Base-by-base conservation (phyloP, 2,797 vertebrate species). In the Dryobates pubescens region DNA sequence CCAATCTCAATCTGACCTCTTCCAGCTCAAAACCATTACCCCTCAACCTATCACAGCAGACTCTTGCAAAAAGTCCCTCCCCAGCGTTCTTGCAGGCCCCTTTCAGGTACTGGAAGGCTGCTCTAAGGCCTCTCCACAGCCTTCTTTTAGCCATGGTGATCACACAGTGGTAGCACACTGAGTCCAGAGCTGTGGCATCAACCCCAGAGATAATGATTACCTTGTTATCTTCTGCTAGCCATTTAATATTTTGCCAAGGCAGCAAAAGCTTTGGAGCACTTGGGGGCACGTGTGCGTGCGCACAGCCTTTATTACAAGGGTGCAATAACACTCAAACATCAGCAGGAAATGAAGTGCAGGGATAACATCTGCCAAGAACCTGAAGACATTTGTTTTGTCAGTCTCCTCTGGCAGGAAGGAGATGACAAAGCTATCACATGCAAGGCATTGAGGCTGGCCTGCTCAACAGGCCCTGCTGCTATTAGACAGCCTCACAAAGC, bases 331-430 rank as follows among this genome's bases (percentile, higher is more conserved):
- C 58, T 86, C 61, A 47, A 85, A 59, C 36, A 30, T 63, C 24
- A 81, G 26, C 94, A 96, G 94, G 94, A 93, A 96, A 96, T 95
- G 54, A 96, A 93, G 77, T 17, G 61, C 71, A 67, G 36, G 75
- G 89, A 96, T 91, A 94, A 93, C 73, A 93, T 93, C 94, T 93
- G 82, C 80, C 34, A 47, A 92, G 83, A 86, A 89, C 17, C 75
- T 86, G 71, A 76, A 54, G 64, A 76, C 89, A 92, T 95, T 91
- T 94, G 89, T 89, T 93, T 75, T 92, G 88, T 86, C 73, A n/a
- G 64, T 26, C 80, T 91, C 70, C 88, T 71, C 6, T 74, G 92
- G 72, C 84, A 95, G 67, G 51, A 73, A 62, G 2, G 34, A 88
- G 74, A 78, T 0, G 9, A 63, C 54, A 16, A 75, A 86, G 77